Base-by-base conservation (phyloP, 1,140 invertebrate species). In the Hylaeus volcanicus region DNA sequence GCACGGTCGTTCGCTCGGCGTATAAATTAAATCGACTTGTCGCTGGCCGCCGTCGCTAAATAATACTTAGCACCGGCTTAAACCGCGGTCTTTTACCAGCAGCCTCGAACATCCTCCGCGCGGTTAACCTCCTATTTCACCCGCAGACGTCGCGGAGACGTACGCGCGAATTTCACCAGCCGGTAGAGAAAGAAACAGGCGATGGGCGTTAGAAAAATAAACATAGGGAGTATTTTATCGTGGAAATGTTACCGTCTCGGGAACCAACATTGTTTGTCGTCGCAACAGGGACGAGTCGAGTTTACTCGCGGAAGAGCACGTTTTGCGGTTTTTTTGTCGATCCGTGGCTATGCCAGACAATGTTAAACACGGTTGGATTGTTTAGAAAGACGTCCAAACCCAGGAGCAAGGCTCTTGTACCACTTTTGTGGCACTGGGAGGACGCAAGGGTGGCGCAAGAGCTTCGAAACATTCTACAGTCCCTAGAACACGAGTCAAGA, bases 1-100 rank as follows among this genome's bases (percentile, higher is more conserved):
- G 45, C 73, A 74, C 66, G 72, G 61, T 70, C 76, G 78, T 26
- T 26, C 65, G 68, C 65, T 48, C n/a, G n/a, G 15, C 9, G 68
- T 65, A 90, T 89, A 89, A 90, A 90, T 90, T 87, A 89, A 87
- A 90, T 90, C 84, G 88, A 85, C 88, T 88, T 86, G 89, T 90
- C 89, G 84, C 74, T 78, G 82, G n/a, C 74, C 75, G 66, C 65
- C 70, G 86, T 68, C 83, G 71, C 81, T 89, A 89, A 89, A 89
- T 89, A 90, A 89, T 89, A 88, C 89, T 88, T 86, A 88, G 75
- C 82, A 74, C 69, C 80, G 87, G 82, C 83, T 89, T 88, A 89
- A 88, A 85, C 65, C 70, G 75, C 58, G 73, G 64, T 81, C 76
- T 84, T 88, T 80, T 82, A 60, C 70, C 12, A 56, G 78, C 70